phyloP scores from a whole-genome alignment of 2,113 vertebrate species.

The Lucifuga dentata region DNA sequence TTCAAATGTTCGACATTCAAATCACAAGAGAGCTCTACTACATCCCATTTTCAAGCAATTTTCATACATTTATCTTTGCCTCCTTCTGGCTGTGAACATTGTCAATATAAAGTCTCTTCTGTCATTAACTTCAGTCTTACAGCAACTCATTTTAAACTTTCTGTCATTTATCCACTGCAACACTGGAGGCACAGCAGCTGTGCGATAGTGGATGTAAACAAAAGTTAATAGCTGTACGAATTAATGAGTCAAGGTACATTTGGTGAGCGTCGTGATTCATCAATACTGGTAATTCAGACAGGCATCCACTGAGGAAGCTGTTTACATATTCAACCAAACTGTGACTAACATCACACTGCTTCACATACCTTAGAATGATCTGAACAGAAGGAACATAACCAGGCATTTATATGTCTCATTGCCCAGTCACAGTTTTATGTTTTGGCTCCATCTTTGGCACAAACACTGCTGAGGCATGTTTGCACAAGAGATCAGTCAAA shows the following conservation, averaged over 20 bases:
- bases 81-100: background rate
- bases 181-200: background rate
- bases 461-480: no score
- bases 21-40: background rate
- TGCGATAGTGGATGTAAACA: slow-evolving; percentile 7
- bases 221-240: background rate
- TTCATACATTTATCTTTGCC: background rate
- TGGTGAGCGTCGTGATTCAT: slow-evolving; percentile 1
- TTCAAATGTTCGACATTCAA: no score
- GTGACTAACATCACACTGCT: no score
- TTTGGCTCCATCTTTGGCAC: no score
- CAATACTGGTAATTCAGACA: slow-evolving; percentile 4
- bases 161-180: background rate
- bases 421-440: no score
- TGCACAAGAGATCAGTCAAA: no score
- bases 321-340: no score
- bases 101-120: background rate
- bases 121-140: slow-evolving; percentile 14
- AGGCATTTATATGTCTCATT: no score
- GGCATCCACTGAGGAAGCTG: background rate
- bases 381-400: no score
- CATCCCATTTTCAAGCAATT: background rate
- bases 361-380: no score
- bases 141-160: background rate
- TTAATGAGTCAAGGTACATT: slow-evolving; percentile 25